These are phyloP conservation scores for Drosophila merina DNA, from an alignment of 2,888 invertebrate genomes.

Conservation along the genomic window DNA sequence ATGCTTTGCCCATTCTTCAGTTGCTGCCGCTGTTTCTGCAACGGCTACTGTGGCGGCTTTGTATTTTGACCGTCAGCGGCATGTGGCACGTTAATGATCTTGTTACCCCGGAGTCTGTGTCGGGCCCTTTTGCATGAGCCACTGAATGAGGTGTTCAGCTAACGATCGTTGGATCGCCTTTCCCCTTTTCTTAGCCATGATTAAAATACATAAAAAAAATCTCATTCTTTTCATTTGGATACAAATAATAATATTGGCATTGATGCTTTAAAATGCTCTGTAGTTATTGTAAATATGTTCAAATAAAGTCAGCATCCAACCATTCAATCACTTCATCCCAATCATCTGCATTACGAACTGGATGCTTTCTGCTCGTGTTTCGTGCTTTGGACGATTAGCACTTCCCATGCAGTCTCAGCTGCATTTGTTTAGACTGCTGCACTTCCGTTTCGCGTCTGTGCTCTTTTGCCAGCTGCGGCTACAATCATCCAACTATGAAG, in stretches of 20 bases:
- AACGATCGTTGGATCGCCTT: constrained; percentile 65
- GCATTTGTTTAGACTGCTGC: constrained; percentile 78
- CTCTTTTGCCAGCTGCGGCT: constrained; percentile 64
- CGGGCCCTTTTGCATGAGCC: constrained; percentile 58
- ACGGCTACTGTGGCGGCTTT: constrained; percentile 40
- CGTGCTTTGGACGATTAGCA: constrained; percentile 72
- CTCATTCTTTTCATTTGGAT: too few relatives aligned
- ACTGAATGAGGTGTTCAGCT: constrained; percentile 51
- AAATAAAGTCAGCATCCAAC: neutral
- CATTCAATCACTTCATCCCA: constrained; percentile 2
- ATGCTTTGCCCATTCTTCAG: constrained; percentile 27
- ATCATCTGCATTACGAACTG: constrained; percentile 5
- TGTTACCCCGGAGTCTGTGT: constrained; percentile 64
- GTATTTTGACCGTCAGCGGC: constrained; percentile 61
- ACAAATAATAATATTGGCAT: neutral
- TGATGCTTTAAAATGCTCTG: neutral
- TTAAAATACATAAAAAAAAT: too few relatives aligned
- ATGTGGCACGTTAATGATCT: constrained; percentile 77
- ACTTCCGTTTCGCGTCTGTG: constrained; percentile 65
- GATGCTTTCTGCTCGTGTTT: constrained; percentile 53
- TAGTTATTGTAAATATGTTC: neutral
- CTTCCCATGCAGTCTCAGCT: constrained; percentile 61
- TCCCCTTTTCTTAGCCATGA: neutral
- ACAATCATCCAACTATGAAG: constrained; percentile 56
- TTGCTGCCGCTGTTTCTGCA: neutral